These are phyloP conservation scores for Heteromyza rotundicornis DNA, from an alignment of 2,888 invertebrate genomes.

Conservation along the genomic window DNA sequence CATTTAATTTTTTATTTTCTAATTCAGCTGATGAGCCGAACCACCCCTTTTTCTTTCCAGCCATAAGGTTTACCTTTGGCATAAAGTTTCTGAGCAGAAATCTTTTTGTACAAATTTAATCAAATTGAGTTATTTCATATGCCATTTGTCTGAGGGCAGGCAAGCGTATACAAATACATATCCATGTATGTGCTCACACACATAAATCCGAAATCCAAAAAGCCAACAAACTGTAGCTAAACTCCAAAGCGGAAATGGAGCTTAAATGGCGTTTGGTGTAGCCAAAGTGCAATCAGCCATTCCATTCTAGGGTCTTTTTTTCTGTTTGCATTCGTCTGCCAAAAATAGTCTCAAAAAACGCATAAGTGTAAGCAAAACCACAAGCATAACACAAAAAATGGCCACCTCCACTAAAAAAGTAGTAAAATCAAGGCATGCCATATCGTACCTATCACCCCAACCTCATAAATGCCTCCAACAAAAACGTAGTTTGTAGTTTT, in stretches of 20 bases:
- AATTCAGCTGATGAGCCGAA: too few relatives aligned
- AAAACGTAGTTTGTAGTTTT: constrained; percentile 27
- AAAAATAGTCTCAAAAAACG: constrained; percentile 7
- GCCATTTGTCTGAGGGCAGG: not conserved
- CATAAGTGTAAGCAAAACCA: constrained; percentile 31
- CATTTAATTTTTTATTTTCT: too few relatives aligned
- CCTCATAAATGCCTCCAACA: constrained; percentile 15
- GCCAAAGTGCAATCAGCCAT: constrained; percentile 56
- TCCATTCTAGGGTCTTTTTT: too few relatives aligned
- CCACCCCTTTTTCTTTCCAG: too few relatives aligned
- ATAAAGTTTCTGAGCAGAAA: too few relatives aligned
- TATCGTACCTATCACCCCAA: constrained; percentile 7
- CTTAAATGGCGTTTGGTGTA: constrained; percentile 52
- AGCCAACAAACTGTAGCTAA: constrained; percentile 34
- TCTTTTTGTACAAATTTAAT: too few relatives aligned
- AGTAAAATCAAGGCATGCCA: not conserved
- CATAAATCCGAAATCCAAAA: constrained; percentile 27
- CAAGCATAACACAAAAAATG: constrained; percentile 1
- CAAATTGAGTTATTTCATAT: constrained; percentile 17
- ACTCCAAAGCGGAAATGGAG: constrained; percentile 45
- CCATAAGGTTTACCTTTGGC: too few relatives aligned
- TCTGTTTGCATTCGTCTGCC: constrained; percentile 33
- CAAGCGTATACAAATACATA: not conserved
- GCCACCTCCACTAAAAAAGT: not conserved
- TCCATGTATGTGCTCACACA: not conserved